phyloP scores from a whole-genome alignment of 1,140 invertebrate genomes.

The Cydia amplana region DNA sequence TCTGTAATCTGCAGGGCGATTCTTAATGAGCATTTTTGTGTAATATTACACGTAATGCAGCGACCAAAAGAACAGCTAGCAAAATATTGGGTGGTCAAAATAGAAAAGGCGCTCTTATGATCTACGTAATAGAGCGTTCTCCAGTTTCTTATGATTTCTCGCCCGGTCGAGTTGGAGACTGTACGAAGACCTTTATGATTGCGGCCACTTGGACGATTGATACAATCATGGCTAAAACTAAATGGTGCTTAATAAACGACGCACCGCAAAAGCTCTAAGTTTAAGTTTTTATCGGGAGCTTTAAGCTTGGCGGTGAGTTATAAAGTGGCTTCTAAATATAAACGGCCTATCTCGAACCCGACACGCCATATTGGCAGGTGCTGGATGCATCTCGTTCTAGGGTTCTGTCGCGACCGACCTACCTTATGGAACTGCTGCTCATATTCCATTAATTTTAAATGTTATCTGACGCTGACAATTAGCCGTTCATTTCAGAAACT shows the following conservation, averaged over 20 bases:
- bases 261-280: slow-evolving; percentile 57
- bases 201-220: slow-evolving; percentile 54
- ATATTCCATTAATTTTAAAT: not conserved
- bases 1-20: not conserved
- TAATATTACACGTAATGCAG: slow-evolving; percentile 10
- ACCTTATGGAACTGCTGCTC: not conserved
- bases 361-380: slow-evolving; percentile 75
- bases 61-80: not conserved
- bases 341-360: slow-evolving; percentile 74
- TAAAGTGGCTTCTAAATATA: slow-evolving; percentile 79
- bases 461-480: not conserved
- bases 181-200: slow-evolving; percentile 25
- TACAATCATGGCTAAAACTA: slow-evolving; percentile 70
- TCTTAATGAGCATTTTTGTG: slow-evolving; percentile 23
- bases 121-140: not conserved
- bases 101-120: not conserved
- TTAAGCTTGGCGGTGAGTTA: slow-evolving; percentile 70
- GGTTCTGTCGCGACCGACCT: slow-evolving; percentile 7
- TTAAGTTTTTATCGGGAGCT: slow-evolving; percentile 69
- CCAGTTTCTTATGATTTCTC: not conserved
- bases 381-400: slow-evolving; percentile 52
- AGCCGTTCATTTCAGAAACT: not conserved
- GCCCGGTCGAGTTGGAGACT: not conserved
- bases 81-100: not conserved
- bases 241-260: slow-evolving; percentile 67